Evolutionary conservation across 2,113 vertebrate genomes (phyloP).

Genomic region (Prionailurus viverrinus): DNA sequence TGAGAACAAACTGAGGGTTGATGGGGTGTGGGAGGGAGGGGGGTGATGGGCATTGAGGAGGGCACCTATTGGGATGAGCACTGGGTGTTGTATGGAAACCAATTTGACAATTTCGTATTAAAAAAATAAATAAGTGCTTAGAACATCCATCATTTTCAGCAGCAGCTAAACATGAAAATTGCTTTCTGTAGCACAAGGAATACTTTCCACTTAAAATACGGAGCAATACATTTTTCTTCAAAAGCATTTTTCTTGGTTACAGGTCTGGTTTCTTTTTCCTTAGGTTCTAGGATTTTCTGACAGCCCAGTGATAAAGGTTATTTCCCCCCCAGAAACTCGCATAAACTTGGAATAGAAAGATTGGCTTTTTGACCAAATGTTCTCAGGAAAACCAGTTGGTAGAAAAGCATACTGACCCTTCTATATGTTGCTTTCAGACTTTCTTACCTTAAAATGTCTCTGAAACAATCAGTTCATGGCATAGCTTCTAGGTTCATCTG

Average conservation of each 20-base stretch:
- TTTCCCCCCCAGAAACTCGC: constrained; percentile 50
- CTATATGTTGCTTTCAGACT: neutral
- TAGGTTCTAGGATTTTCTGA: neutral
- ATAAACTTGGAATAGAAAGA: neutral
- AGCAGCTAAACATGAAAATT: neutral
- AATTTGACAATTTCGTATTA: no score
- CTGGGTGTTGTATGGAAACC: no score
- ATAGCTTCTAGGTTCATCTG: neutral
- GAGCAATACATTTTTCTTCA: neutral
- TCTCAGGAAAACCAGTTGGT: constrained; percentile 42
- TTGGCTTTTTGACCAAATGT: neutral
- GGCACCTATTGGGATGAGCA: no score
- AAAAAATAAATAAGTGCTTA: neutral
- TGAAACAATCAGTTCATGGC: neutral
- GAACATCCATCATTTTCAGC: neutral
- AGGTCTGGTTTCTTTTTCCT: neutral
- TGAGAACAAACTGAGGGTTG: no score
- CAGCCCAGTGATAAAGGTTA: neutral
- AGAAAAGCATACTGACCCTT: neutral
- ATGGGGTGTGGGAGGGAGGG: no score
- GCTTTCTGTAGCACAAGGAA: neutral
- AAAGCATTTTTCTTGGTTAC: neutral
- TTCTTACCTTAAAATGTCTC: neutral
- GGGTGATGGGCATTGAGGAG: no score
- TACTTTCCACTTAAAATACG: neutral